phyloP scores from a whole-genome alignment of 2,113 vertebrate species.

The Larimichthys crocea region DNA sequence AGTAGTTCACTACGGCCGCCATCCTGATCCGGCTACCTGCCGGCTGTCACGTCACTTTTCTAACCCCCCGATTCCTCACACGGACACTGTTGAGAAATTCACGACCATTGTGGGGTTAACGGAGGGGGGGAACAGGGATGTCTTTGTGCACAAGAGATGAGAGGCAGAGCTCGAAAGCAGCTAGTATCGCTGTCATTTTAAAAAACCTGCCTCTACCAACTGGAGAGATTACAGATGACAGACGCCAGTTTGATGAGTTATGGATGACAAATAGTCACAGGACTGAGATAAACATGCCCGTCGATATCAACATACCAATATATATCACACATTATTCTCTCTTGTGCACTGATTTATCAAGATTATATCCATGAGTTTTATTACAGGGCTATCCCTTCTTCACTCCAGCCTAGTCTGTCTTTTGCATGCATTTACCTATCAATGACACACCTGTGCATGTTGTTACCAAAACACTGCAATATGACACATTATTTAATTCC shows the following conservation, averaged over 20 bases:
- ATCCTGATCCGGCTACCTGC: constrained; percentile 67
- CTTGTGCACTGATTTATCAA: neutral
- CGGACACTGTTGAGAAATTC: constrained; percentile 53
- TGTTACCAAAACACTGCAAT: constrained; percentile 43
- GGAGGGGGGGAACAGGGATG: neutral
- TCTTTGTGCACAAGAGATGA: neutral
- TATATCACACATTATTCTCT: neutral
- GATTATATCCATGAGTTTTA: no score
- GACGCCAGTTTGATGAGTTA: constrained; percentile 3
- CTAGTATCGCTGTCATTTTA: neutral
- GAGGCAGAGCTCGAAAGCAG: neutral
- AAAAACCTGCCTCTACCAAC: neutral
- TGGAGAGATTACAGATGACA: neutral
- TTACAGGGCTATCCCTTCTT: neutral
- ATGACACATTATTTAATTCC: constrained; percentile 15
- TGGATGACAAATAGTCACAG: constrained; percentile 9
- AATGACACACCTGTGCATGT: neutral
- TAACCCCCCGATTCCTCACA: constrained; percentile 31
- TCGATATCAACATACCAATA: neutral
- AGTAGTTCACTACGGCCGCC: constrained; percentile 93
- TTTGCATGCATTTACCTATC: neutral
- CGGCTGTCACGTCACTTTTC: constrained; percentile 30
- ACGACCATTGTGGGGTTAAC: neutral
- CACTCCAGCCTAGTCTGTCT: neutral
- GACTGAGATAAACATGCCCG: neutral